phyloP scores from a whole-genome alignment of 1,140 invertebrate genomes.

The Nephotettix cincticeps region DNA sequence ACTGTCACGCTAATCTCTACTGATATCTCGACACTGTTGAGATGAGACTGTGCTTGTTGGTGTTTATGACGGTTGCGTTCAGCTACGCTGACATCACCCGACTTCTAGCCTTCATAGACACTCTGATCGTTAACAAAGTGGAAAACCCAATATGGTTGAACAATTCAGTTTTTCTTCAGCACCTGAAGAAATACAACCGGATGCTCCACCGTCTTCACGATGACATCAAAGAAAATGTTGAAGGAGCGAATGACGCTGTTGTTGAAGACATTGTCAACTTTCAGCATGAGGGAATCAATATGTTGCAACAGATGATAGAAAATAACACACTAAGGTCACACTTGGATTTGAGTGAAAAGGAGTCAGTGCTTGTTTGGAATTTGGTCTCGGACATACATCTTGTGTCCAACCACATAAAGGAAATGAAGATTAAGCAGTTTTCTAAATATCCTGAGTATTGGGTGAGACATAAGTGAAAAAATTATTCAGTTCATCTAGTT shows the following conservation, averaged over 20 bases:
- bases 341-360: not conserved
- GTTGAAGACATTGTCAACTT: conserved; percentile 1
- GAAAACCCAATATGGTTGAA: not conserved
- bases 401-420: not conserved
- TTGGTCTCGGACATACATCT: not conserved
- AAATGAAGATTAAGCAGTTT: not conserved
- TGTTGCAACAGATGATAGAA: not conserved
- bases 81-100: not conserved
- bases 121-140: not conserved
- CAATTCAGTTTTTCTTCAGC: not conserved
- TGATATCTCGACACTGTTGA: not conserved
- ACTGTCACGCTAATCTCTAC: no score
- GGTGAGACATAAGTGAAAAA: not conserved
- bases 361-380: conserved; percentile 1
- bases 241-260: not conserved
- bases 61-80: not conserved
- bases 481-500: no score
- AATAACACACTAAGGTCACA: not conserved
- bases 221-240: not conserved
- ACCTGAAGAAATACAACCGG: not conserved
- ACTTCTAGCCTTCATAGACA: not conserved
- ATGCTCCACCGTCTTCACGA: not conserved
- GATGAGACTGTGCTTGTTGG: not conserved
- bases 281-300: not conserved
- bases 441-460: conserved; percentile 3